Percentiles rank a stretch among this genome's conserved stretches.
phyloP scores from a whole-genome alignment of 2,113 vertebrate species.

The Clarias gariepinus region DNA sequence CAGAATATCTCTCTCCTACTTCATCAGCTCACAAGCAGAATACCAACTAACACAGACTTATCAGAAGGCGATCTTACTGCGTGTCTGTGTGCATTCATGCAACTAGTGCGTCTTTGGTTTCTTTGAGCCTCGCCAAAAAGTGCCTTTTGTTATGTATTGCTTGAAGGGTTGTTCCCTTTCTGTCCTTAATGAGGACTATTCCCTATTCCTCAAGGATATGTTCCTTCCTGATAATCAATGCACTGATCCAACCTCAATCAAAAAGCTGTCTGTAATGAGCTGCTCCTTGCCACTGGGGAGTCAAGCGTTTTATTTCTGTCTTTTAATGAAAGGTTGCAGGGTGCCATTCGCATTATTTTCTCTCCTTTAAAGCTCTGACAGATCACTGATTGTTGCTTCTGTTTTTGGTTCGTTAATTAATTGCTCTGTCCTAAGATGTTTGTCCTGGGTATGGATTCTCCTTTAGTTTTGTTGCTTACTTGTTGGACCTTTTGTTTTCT shows the following conservation, averaged over 20 bases:
- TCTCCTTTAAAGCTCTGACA: conserved; percentile 5
- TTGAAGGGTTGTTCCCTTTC: conserved; percentile 11
- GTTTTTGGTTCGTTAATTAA: conserved; percentile 30
- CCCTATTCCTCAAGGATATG: conserved; percentile 8
- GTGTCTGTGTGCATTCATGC: conserved; percentile 2
- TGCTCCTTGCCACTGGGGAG: conserved; percentile 1
- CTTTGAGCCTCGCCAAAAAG: background rate
- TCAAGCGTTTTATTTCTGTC: conserved; percentile 13
- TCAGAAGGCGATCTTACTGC: conserved; percentile 15
- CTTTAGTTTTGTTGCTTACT: conserved; percentile 5
- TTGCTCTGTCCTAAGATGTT: background rate
- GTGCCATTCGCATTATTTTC: background rate
- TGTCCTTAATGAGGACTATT: conserved; percentile 27
- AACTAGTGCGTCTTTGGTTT: background rate
- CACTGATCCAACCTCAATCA: conserved; percentile 9
- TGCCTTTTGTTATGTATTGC: background rate
- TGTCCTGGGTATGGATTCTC: background rate
- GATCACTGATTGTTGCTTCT: conserved; percentile 3
- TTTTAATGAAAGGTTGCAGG: conserved; percentile 30
- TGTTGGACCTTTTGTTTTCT: conserved; percentile 33
- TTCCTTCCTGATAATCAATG: conserved; percentile 38
- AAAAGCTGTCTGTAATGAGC: conserved; percentile 31
- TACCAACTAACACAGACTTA: conserved; percentile 39
- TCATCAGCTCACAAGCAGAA: conserved; percentile 41
- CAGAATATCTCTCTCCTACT: conserved; percentile 40